Evolutionary conservation across 2,113 vertebrate genomes (phyloP).

Genomic region (Corythornis vintsioides): DNA sequence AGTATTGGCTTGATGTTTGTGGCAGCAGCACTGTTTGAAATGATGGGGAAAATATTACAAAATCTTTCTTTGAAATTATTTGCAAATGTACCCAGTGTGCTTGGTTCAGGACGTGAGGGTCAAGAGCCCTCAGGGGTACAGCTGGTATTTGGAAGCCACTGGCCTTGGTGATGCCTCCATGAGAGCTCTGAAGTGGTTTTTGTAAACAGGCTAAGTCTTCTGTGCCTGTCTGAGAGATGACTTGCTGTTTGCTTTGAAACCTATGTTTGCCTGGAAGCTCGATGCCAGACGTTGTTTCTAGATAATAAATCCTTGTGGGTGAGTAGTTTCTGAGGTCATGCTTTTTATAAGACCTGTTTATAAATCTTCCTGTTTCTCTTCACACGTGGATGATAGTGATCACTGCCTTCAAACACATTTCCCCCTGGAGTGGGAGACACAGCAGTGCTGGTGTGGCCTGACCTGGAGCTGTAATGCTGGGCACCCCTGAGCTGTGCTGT

Average conservation of each 20-base stretch:
- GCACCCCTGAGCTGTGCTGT: not conserved
- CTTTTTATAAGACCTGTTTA: not conserved
- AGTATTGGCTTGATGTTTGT: not conserved
- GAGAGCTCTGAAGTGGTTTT: not conserved
- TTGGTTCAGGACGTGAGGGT: not conserved
- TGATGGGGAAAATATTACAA: not conserved
- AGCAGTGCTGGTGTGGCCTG: not conserved
- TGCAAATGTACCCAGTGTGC: not conserved
- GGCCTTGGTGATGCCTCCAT: fast-evolving
- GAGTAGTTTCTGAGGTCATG: not conserved
- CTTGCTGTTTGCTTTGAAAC: constrained; percentile 32
- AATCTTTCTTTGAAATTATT: constrained; percentile 3
- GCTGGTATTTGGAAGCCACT: not conserved
- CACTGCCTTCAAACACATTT: fast-evolving
- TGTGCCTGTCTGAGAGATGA: not conserved
- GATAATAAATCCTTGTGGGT: constrained; percentile 29
- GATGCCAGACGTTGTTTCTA: constrained; percentile 29
- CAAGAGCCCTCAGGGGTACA: not conserved
- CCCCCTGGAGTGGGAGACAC: fast-evolving
- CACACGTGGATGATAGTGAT: not conserved
- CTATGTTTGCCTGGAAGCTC: constrained; percentile 29
- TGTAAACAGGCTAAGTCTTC: not conserved
- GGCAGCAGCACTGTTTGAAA: not conserved
- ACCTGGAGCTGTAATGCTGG: fast-evolving
- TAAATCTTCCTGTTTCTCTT: not conserved